Conservation (phyloP, 2,113 vertebrate genomes). For the Atherinomorus stipes region DNA sequence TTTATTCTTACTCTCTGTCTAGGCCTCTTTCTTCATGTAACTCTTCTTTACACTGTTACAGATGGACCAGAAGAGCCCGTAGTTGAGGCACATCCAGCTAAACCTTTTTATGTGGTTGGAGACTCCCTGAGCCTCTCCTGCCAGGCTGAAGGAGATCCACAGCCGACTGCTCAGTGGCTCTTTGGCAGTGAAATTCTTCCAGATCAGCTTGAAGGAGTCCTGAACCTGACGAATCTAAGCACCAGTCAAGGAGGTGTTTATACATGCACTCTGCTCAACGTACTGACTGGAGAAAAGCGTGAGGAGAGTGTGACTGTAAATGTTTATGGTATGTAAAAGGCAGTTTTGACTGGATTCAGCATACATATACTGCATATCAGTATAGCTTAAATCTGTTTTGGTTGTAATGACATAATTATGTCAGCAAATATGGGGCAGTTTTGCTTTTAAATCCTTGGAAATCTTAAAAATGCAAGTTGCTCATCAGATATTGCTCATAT, state of each 20-base stretch:
- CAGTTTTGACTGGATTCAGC: background rate
- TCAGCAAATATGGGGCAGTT: background rate
- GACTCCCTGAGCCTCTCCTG: constrained; percentile 74
- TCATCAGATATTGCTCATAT: background rate
- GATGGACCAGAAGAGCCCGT: constrained; percentile 80
- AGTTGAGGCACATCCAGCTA: constrained; percentile 58
- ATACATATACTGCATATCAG: background rate
- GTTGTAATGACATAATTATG: background rate
- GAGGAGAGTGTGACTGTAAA: constrained; percentile 54
- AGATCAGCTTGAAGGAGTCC: constrained; percentile 26
- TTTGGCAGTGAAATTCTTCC: constrained; percentile 52
- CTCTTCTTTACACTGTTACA: constrained; percentile 24
- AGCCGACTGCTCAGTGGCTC: constrained; percentile 65
- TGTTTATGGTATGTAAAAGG: constrained; percentile 69
- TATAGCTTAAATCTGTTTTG: background rate
- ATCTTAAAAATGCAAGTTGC: background rate
- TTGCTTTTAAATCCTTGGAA: background rate
- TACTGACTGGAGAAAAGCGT: constrained; percentile 12
- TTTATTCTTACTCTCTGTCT: background rate
- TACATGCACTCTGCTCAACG: constrained; percentile 69
- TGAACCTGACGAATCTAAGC: constrained; percentile 61
- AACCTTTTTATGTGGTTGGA: constrained; percentile 65
- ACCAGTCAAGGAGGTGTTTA: constrained; percentile 75
- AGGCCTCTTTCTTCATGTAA: too few relatives aligned
- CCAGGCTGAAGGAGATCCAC: constrained; percentile 66